Evolutionary conservation across 1,140 invertebrate species (phyloP).

Genomic region (Oncopeltus fasciatus): DNA sequence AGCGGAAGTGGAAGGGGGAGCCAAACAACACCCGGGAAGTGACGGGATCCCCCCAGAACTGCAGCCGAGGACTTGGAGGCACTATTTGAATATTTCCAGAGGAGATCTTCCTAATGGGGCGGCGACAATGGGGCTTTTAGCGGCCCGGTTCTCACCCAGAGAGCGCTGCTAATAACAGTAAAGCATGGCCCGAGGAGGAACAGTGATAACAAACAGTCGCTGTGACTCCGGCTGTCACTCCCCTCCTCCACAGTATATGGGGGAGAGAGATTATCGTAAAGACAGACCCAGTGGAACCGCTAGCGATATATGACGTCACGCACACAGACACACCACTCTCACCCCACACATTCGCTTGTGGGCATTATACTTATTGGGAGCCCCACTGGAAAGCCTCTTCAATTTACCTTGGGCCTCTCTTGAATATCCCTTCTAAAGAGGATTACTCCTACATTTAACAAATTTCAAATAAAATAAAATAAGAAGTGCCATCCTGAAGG

Average conservation of each 20-base stretch:
- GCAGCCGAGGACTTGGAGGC: too few species aligned
- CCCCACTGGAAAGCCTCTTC: not conserved
- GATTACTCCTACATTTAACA: too few species aligned
- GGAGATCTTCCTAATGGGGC: not conserved
- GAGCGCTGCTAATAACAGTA: not conserved
- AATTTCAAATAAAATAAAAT: too few species aligned
- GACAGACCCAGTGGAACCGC: not conserved
- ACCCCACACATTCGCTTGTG: not conserved
- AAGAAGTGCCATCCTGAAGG: too few species aligned
- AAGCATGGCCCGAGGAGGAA: not conserved
- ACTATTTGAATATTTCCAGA: not conserved
- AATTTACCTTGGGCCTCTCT: too few species aligned
- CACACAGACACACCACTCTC: too few species aligned
- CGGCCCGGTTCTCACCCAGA: not conserved
- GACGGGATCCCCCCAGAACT: too few species aligned
- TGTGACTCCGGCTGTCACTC: not conserved
- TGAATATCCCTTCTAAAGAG: too few species aligned
- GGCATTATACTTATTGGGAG: not conserved
- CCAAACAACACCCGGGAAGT: too few species aligned
- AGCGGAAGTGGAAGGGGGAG: too few species aligned
- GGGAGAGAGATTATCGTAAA: not conserved
- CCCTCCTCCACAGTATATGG: not conserved
- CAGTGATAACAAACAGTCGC: not conserved
- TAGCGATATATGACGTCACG: not conserved
- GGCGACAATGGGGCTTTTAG: not conserved